Base-by-base conservation (phyloP, 1,140 invertebrate species). In the Bombus difficillimus region DNA sequence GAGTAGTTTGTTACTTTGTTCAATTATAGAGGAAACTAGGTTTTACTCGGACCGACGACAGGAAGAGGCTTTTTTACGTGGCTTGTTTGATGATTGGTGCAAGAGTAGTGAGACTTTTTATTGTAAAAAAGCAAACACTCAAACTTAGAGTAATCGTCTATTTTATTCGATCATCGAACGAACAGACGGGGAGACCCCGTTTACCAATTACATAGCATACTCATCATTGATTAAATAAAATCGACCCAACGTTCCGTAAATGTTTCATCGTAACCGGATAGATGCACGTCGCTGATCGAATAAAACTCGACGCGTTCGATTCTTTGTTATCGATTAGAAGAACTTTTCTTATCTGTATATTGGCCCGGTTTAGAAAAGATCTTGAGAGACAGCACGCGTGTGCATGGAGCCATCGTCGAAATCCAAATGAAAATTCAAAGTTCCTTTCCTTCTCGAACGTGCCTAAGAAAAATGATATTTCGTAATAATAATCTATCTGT, bases 1-100 rank as follows among this genome's bases (percentile, higher is more conserved):
- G 37, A 83, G 82, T 84, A 84, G 75, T 59, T 84, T 79, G 66
- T 76, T 79, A 84, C 66, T 59, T 84, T 79, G 53, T 37, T 39
- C 37, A 22, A 43, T 66, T 79, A 59, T 83, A 62, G 53, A 57
- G 59, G 25, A 74, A 59, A 74, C n/a, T 77, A 83, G 62, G 74
- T 69, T 68, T 83, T 22, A 62, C 41, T 76, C 22, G 73, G 10
- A 25, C 53, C 74, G 62, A 68, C 79, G 28, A n/a, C 25, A 13
- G 28, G 28, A 62, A 62, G 28, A 13, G 59, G 12, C 18, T 75
- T n/a, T 72, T 81, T 57, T 5, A 47, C n/a, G 28, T 72, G 68
- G 57, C 39, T 73, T 73, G 66, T 73, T 81, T 73, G 41, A 41
- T 73, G 68, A 37, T 81, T 80, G 78, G 43, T 81, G 68, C 79